Conservation (phyloP, 1,140 invertebrate species). For the Uloborus diversus region DNA sequence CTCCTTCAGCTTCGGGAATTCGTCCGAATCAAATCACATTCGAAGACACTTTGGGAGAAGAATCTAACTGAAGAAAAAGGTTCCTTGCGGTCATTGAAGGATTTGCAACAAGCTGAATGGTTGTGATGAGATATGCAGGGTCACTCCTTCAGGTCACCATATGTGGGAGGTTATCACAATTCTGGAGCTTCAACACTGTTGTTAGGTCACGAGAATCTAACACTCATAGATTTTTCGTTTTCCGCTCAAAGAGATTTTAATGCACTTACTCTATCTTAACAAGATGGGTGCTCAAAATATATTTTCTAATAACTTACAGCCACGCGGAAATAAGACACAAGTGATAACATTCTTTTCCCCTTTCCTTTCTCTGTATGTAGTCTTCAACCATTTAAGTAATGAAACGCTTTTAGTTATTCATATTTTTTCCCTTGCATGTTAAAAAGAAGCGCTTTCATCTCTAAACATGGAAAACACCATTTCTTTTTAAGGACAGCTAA, state of each 20-base stretch:
- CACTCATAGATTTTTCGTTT: neutral
- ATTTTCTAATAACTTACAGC: neutral
- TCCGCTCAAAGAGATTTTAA: neutral
- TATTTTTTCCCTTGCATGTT: too few relatives aligned
- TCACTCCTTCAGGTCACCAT: neutral
- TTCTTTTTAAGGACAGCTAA: too few relatives aligned
- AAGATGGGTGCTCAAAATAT: neutral
- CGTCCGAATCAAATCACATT: too few relatives aligned
- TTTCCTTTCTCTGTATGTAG: too few relatives aligned
- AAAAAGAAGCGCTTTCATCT: too few relatives aligned
- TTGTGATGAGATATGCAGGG: slow-evolving; percentile 3
- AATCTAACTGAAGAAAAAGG: neutral
- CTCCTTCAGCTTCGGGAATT: too few relatives aligned
- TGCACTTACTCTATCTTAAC: slow-evolving; percentile 14
- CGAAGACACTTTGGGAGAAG: neutral
- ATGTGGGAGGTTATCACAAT: slow-evolving; percentile 9
- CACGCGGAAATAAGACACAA: neutral
- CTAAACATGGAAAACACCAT: too few relatives aligned
- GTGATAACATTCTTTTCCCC: neutral
- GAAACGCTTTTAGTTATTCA: too few relatives aligned
- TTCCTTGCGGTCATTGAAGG: neutral
- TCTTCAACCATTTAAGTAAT: too few relatives aligned
- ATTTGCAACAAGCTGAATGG: neutral
- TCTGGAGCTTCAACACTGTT: neutral
- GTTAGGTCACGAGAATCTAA: slow-evolving; percentile 13